Evolutionary conservation across 2,797 vertebrate genomes (phyloP).

Genomic region (Microchirus variegatus): DNA sequence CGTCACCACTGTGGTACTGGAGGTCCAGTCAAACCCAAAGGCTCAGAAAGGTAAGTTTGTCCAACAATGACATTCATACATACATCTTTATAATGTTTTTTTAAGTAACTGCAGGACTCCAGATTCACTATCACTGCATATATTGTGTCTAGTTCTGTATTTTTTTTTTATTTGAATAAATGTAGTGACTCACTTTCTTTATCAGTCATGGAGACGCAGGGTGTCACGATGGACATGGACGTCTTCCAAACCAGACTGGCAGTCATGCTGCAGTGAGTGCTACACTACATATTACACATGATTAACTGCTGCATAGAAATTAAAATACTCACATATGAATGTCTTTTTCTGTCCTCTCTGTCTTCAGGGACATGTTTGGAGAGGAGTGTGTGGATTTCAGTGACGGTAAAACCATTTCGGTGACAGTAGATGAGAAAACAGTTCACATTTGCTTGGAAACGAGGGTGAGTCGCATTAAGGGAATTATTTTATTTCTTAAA

Average conservation of each 20-base stretch:
- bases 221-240: constrained; percentile 82
- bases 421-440: constrained; percentile 89
- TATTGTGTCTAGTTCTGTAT: background rate
- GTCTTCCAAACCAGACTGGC: constrained; percentile 87
- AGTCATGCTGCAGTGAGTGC: constrained; percentile 93
- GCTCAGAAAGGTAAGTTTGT: constrained; percentile 87
- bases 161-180: background rate
- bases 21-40: constrained; percentile 93
- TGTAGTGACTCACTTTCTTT: constrained; percentile 10
- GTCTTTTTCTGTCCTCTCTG: background rate
- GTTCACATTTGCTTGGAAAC: constrained; percentile 82
- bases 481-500: too few relatives aligned
- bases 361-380: constrained; percentile 90
- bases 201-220: constrained; percentile 82
- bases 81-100: too few relatives aligned
- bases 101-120: background rate
- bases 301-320: background rate
- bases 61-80: too few relatives aligned
- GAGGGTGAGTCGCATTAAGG: constrained; percentile 57
- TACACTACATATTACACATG: background rate
- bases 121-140: background rate
- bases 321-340: too few relatives aligned
- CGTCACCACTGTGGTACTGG: constrained; percentile 90
- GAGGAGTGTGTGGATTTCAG: constrained; percentile 88
- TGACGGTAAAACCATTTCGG: constrained; percentile 78